phyloP scores from a whole-genome alignment of 2,797 vertebrate species.

The Smutsia gigantea region DNA sequence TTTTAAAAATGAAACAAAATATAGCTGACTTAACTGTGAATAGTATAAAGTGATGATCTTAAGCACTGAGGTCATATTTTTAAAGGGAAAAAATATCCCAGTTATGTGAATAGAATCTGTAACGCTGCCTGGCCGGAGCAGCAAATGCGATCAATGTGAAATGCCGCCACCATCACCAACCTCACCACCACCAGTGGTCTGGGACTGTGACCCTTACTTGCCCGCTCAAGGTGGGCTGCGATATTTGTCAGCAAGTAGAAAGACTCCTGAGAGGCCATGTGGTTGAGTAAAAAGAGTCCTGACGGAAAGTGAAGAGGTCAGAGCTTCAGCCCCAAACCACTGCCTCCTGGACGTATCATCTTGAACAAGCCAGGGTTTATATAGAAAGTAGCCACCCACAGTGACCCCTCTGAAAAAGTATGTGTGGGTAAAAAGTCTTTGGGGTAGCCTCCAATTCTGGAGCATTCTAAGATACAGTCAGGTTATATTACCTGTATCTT shows the following conservation, averaged over 20 bases:
- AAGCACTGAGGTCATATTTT: constrained; percentile 44
- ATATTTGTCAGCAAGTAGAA: constrained; percentile 10
- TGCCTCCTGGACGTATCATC: not conserved
- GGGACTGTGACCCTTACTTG: not conserved
- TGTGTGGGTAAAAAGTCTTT: not conserved
- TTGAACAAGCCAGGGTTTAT: not conserved
- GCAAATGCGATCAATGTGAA: not conserved
- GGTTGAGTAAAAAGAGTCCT: not conserved
- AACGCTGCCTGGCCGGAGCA: not conserved
- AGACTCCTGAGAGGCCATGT: not conserved
- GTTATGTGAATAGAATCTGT: not conserved
- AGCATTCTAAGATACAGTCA: not conserved
- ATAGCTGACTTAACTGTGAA: not conserved
- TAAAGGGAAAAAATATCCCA: not conserved
- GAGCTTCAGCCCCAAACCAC: not conserved
- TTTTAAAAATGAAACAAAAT: constrained; percentile 54
- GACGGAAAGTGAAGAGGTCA: not conserved
- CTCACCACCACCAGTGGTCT: not conserved
- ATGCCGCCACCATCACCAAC: not conserved
- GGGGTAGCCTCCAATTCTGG: not conserved
- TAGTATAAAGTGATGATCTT: not conserved
- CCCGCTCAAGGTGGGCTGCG: not conserved
- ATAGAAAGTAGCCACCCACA: not conserved
- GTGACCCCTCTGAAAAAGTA: not conserved
- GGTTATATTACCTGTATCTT: not conserved